Base-by-base conservation (phyloP, 2,797 vertebrate genomes). In the Odontamblyopus rebecca region DNA sequence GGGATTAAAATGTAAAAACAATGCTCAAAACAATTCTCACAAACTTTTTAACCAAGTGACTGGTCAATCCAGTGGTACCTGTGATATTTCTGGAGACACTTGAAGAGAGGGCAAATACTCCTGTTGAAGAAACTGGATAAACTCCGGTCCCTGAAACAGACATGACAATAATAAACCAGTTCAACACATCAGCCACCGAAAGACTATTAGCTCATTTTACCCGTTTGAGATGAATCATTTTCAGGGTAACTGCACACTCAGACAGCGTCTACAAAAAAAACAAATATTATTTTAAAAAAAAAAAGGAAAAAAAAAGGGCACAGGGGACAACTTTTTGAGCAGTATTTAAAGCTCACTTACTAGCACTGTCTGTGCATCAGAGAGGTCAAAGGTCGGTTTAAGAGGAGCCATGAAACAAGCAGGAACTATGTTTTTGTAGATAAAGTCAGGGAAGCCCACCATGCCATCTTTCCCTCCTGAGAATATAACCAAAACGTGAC, bases 351-450 rank as follows among this genome's bases (percentile, higher is more conserved):
- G 1, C 26, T 26, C 0, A 89, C 96, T 79, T 78, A 99, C 98
- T 95, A 99, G 92, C 53, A 98, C 94, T 2, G 98, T 99, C 85
- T 99, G 98, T 59, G 97, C 98, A 74, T 99, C 98, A 0, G 96
- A 95, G 65, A 99, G 95, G 89, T 99, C 98, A 89, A 99, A 99
- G 0, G 96, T 97, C 44, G 96, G 95, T 77, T 99, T 99, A 73
- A 98, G 94, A 75, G 98, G 98, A 63, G 98, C 97, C 81, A 99
- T 87, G 90, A 99, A 99, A 84, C 97, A 99, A 0, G 98, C 97
- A 0, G 98, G 97, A 60, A 99, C 94, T 62, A 99, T 98, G 89
- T 98, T 95, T 82, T 99, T 99, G 91, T 99, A 99, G 90, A 98
- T 95, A 88, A 99, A 99, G 89, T 99, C 98, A 9, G 96, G 95